Base-by-base conservation (phyloP, 2,113 vertebrate species). In the Pelvicachromis taeniatus region DNA sequence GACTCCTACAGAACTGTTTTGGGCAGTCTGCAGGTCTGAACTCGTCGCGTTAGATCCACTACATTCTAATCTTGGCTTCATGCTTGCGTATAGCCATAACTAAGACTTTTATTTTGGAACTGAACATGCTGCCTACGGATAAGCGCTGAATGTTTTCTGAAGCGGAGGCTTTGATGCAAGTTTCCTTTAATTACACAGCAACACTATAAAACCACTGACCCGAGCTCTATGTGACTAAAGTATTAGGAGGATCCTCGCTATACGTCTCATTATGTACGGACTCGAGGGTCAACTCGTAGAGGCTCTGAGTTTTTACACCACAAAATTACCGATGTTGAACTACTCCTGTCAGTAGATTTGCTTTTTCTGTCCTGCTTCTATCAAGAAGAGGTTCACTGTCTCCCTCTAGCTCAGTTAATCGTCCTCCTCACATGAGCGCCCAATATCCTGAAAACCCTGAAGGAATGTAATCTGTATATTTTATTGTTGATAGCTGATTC, bases 391-490 rank as follows among this genome's bases (percentile, higher is more conserved):
- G 33, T 75, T 77, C 33, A 52, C 13, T 4, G 17, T 82, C 45
- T 85, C 52, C 79, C 56, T 83, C 77, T 77, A 61, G 68, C 52
- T 78, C 78, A 84, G 82, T 86, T 84, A 85, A 90, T 89, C 61
- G 59, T 91, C 91, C 88, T 89, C 58, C 35, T 89, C 73, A 84
- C 83, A 84, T 77, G 56, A 80, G 79, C 88, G 87, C 78, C 79
- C 82, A 56, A 53, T 83, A 58, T 81, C 85, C 84, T 82, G 81
- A 75, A 93, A 84, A 87, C 81, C 84, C 86, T 70, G 89, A 94
- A 94, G 92, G 95, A 96, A 96, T 96, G 95, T 96, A 93, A 93
- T 90, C 85, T 95, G 92, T 95, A 95, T 88, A 95, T 94, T 94
- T 94, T 54, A 89, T 85, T 95, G 94, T 96, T 94, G 82, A 94